These are phyloP conservation scores for Lipophrys pholis DNA, from an alignment of 2,113 vertebrate species.

Conservation along the genomic window DNA sequence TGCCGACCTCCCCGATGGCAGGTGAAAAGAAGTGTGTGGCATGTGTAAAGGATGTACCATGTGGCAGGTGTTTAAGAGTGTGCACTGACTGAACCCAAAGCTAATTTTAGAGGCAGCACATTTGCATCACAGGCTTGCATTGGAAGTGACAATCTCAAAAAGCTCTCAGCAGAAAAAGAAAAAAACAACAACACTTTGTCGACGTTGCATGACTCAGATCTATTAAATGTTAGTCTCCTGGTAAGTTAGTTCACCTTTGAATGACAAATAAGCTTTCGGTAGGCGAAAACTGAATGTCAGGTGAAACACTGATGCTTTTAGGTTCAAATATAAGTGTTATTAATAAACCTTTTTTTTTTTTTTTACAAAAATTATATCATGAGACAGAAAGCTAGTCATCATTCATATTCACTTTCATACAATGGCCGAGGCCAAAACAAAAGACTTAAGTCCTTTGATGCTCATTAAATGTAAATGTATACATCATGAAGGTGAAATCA, in stretches of 20 bases:
- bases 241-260: neutral
- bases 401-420: neutral
- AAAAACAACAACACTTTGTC: neutral
- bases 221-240: neutral
- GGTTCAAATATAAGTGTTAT: neutral
- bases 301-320: neutral
- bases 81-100: neutral
- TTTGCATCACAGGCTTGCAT: neutral
- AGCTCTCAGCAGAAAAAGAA: neutral
- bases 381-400: neutral
- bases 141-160: neutral
- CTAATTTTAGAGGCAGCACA: neutral
- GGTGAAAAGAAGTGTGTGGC: conserved; percentile 1
- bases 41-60: neutral
- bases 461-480: neutral
- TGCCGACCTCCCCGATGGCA: neutral
- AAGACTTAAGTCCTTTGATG: neutral
- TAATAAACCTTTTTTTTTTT: no score
- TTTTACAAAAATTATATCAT: neutral
- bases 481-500: neutral
- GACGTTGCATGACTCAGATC: neutral
- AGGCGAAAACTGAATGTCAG: neutral
- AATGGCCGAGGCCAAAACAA: neutral
- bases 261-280: neutral
- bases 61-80: conserved; percentile 3